Conservation (phyloP, 2,113 vertebrate genomes). For the Ploceus nigricollis region DNA sequence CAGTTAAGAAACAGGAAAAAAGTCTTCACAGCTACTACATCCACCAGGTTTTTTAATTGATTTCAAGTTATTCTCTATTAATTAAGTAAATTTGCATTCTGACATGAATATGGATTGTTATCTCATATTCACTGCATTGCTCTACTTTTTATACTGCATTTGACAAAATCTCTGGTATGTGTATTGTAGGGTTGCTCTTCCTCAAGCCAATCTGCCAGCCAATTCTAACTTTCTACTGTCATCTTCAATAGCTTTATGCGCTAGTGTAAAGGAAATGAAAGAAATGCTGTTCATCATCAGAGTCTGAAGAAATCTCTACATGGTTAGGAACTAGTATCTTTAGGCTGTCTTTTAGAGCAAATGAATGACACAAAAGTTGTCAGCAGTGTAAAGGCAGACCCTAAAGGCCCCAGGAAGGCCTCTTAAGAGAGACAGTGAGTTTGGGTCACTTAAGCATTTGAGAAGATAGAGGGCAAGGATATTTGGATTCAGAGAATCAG, state of each 20-base stretch:
- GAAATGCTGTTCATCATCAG: neutral
- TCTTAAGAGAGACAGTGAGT: neutral
- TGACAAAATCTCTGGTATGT: neutral
- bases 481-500: neutral
- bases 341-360: neutral
- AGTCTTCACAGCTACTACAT: neutral
- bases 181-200: neutral
- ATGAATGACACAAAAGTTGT: neutral
- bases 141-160: neutral
- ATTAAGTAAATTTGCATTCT: neutral
- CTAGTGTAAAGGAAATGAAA: neutral
- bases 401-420: neutral
- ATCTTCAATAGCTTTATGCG: neutral
- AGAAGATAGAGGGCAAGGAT: neutral
- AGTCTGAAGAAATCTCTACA: neutral
- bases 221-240: neutral
- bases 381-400: neutral
- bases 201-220: neutral
- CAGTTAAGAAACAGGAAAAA: neutral
- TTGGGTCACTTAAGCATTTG: neutral
- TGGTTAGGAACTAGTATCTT: neutral
- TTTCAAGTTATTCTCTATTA: neutral
- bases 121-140: neutral
- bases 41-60: neutral
- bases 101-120: neutral